A percentile compares a stretch with the other conserved stretches of the same genome.
Conservation (phyloP, 2,888 invertebrate genomes). For the Tenodera sinensis region DNA sequence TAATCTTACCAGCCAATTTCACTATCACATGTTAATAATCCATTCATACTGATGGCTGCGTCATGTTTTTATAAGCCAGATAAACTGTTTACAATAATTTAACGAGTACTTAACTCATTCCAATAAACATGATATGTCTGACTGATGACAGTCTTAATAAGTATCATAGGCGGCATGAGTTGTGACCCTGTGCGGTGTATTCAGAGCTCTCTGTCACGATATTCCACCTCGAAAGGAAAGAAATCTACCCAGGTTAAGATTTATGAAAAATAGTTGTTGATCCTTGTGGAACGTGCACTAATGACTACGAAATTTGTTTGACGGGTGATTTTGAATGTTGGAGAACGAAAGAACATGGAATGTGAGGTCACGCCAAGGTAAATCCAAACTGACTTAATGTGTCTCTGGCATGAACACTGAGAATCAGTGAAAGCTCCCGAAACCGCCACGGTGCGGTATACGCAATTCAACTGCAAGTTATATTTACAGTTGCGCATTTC, state of each 20-base stretch:
- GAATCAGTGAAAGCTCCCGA: neutral
- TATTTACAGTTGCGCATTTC: no score
- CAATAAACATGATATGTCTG: no score
- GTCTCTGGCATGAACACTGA: slow-evolving; percentile 8
- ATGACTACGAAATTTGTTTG: slow-evolving; percentile 17
- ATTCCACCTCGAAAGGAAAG: neutral
- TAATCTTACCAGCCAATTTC: no score
- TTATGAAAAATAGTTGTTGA: neutral
- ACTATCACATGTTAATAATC: no score
- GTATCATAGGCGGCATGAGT: neutral
- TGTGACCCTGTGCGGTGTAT: neutral
- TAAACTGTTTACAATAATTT: no score
- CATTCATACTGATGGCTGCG: no score
- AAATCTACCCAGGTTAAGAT: neutral
- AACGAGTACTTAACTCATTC: no score
- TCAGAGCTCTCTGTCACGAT: neutral
- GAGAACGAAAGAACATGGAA: neutral
- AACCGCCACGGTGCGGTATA: neutral
- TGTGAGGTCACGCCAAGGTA: slow-evolving; percentile 2
- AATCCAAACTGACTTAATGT: slow-evolving; percentile 1
- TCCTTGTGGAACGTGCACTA: neutral
- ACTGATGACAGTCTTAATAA: neutral
- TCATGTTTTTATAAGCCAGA: no score
- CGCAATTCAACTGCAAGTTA: neutral
- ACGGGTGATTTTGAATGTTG: neutral